phyloP scores from a whole-genome alignment of 2,888 invertebrate genomes.

The Lamellibrachia columna region DNA sequence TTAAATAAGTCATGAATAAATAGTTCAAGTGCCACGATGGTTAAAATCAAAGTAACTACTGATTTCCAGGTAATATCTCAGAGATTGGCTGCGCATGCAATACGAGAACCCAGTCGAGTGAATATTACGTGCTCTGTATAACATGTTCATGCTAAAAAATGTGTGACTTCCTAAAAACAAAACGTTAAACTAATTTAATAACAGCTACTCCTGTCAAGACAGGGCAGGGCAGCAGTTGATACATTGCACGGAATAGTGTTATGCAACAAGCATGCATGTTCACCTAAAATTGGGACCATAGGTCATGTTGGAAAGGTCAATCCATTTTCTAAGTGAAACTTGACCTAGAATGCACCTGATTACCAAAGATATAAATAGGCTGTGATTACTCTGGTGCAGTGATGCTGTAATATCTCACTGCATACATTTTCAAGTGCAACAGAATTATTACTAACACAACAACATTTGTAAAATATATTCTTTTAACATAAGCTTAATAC shows the following conservation, averaged over 20 bases:
- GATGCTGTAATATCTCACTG: neutral
- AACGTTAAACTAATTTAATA: no score
- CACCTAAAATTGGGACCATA: neutral
- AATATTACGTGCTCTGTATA: no score
- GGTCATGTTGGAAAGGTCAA: neutral
- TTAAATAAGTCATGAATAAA: no score
- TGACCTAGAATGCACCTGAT: neutral
- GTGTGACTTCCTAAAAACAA: no score
- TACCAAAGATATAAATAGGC: neutral
- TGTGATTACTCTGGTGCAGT: neutral
- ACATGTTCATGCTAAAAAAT: no score
- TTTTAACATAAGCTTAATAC: neutral
- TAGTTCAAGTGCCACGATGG: no score
- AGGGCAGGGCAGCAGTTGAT: neutral
- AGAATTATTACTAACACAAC: neutral
- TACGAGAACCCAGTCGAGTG: no score
- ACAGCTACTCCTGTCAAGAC: no score
- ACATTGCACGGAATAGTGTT: neutral
- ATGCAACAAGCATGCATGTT: neutral
- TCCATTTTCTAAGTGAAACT: neutral
- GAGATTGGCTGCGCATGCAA: no score
- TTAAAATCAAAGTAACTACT: no score
- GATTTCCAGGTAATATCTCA: no score
- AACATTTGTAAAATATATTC: neutral
- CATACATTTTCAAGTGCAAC: neutral